Percentiles rank a stretch among this genome's conserved stretches.
These are phyloP conservation scores for Drosophila fungiperda DNA, from an alignment of 2,888 invertebrate genomes.

Conservation along the genomic window DNA sequence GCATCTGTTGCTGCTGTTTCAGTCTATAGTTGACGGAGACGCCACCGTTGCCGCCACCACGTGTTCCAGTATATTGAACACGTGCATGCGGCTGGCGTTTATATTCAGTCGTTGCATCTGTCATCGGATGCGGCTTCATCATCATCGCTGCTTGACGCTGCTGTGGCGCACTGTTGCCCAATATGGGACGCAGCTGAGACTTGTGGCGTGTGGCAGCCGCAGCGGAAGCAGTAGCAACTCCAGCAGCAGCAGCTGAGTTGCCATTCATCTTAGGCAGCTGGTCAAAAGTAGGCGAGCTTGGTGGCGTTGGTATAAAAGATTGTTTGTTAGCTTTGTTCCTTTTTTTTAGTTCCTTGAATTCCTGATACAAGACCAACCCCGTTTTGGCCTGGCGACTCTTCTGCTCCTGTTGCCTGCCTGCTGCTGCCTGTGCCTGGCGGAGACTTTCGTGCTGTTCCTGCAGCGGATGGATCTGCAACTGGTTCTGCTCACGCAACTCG, in stretches of 20 bases:
- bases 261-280: slow-evolving; percentile 39
- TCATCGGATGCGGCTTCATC: slow-evolving; percentile 1
- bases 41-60: slow-evolving; percentile 21
- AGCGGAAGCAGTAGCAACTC: slow-evolving; percentile 31
- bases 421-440: slow-evolving; percentile 3
- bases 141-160: slow-evolving; percentile 19
- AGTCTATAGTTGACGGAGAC: slow-evolving; percentile 67
- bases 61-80: slow-evolving; percentile 2
- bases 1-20: slow-evolving; percentile 38
- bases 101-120: slow-evolving; percentile 11
- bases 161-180: slow-evolving; percentile 59
- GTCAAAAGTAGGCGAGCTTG: not conserved
- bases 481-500: slow-evolving; percentile 21
- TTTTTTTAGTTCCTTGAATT: not conserved
- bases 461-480: slow-evolving; percentile 31
- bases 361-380: not conserved
- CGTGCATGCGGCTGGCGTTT: slow-evolving; percentile 40
- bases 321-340: slow-evolving; percentile 18
- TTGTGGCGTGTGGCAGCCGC: slow-evolving; percentile 30
- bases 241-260: slow-evolving; percentile 46
- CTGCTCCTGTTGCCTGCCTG: not conserved
- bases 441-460: slow-evolving; percentile 30
- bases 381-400: not conserved
- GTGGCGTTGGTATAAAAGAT: not conserved
- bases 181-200: slow-evolving; percentile 58